A percentile compares a stretch with the other conserved stretches of the same genome.
Conservation (phyloP, 2,888 invertebrate species). For the Thyatira batis region DNA sequence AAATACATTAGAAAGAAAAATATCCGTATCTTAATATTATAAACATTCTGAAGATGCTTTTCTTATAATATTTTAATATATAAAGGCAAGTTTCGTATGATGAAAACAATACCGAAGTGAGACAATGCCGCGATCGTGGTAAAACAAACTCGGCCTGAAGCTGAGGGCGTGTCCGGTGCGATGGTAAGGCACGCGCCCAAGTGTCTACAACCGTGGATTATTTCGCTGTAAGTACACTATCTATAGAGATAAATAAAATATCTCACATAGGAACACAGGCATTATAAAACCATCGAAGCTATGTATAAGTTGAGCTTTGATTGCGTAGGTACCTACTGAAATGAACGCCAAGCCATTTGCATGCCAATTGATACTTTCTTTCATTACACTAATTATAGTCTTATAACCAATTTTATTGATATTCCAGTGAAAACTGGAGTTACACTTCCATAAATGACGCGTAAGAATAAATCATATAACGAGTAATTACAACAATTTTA, state of each 20-base stretch:
- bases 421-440: not conserved
- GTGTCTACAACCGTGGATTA: slow-evolving; percentile 29
- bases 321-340: not conserved
- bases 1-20: too few relatives aligned
- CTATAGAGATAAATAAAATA: not conserved
- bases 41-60: too few relatives aligned
- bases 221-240: slow-evolving; percentile 29
- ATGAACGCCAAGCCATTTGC: not conserved
- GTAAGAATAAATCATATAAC: slow-evolving; percentile 3
- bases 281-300: not conserved
- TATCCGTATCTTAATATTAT: too few relatives aligned
- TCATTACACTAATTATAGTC: not conserved
- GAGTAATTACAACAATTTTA: slow-evolving; percentile 15
- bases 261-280: not conserved
- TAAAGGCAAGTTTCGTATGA: too few relatives aligned
- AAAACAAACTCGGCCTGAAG: slow-evolving; percentile 70
- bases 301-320: not conserved
- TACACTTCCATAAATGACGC: not conserved
- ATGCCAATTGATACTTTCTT: not conserved
- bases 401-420: not conserved
- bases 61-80: slow-evolving; percentile 1
- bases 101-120: slow-evolving; percentile 5
- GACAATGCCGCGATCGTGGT: slow-evolving; percentile 42
- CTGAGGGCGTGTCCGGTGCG: slow-evolving; percentile 53
- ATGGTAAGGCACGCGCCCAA: slow-evolving; percentile 68